Base-by-base conservation (phyloP, 2,797 vertebrate genomes). In the Nyctalus aviator region DNA sequence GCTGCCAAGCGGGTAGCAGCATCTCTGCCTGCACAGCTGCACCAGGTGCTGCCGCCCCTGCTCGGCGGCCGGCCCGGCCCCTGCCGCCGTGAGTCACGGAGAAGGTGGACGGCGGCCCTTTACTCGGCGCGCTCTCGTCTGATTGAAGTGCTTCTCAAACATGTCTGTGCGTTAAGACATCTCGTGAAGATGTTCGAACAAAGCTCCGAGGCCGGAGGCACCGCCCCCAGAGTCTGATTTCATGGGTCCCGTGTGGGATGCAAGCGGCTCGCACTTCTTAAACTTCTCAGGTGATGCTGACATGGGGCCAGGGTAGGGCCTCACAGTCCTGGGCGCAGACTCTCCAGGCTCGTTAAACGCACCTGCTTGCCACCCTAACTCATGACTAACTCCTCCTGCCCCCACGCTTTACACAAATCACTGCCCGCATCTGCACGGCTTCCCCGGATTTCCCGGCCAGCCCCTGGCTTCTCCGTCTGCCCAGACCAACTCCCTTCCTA, bases 111-210 rank as follows among this genome's bases (percentile, higher is more conserved):
- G 59, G 25, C 13, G 50, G 18, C 68, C 91, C 23, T 94, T 83
- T 83, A 85, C 75, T 86, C 93, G 86, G 66, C 37, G 92, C 76
- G 78, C 77, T 79, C 32, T n/a, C 73, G 30, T 88, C 89, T 81
- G 85, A 84, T 88, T 86, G 93, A 95, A 73, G 23, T 77, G 82
- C 78, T 72, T 84, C 85, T 79, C 82, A 76, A 76, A 83, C 82
- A 90, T 85, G 35, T 59, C 90, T 62, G 20, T 92, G 66, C 53
- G 79, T 79, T 90, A 77, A 89, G 75, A 53, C 62, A 57, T 32
- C 84, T 78, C 95, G 64, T 76, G 53, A 88, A 96, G 69, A 83
- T 69, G 90, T 95, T 84, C 84, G 68, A 95, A 93, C 88, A 94
- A 92, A 91, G 84, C 35, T 46, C 78, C 75, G 48, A 92, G 25